Conservation (phyloP, 2,113 vertebrate genomes). For the Phodopus roborovskii region DNA sequence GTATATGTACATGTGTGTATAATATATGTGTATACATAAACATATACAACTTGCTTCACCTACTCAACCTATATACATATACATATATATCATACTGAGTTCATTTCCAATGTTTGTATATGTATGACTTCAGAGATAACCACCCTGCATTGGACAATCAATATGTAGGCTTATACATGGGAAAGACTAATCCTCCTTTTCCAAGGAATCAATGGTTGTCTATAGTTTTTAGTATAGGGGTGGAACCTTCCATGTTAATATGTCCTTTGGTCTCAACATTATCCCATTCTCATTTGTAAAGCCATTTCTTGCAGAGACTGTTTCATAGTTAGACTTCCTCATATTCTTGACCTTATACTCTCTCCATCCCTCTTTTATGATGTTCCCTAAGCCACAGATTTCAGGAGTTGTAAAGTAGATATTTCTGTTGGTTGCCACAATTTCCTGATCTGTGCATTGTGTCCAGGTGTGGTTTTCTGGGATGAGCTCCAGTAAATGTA, state of each 20-base stretch:
- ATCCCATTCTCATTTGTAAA: not conserved
- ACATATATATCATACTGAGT: not conserved
- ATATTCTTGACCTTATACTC: not conserved
- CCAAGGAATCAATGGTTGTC: not conserved
- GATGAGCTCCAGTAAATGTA: not conserved
- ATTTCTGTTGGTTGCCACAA: not conserved
- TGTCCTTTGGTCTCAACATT: not conserved
- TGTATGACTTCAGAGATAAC: not conserved
- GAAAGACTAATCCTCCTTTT: not conserved
- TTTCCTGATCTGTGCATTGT: not conserved
- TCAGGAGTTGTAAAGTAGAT: not conserved
- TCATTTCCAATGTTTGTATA: not conserved
- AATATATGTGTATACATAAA: not conserved
- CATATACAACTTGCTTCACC: not conserved
- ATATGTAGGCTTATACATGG: not conserved
- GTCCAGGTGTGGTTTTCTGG: not conserved
- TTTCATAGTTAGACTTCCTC: not conserved
- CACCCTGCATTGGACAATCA: not conserved
- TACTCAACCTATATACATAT: too few species aligned
- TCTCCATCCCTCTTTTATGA: not conserved
- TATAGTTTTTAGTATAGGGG: not conserved
- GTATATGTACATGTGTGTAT: too few species aligned
- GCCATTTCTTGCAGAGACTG: not conserved
- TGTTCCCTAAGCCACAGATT: not conserved
- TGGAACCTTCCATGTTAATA: not conserved